These are phyloP conservation scores for Zelleria hepariella DNA, from an alignment of 2,888 invertebrate genomes.

Conservation along the genomic window DNA sequence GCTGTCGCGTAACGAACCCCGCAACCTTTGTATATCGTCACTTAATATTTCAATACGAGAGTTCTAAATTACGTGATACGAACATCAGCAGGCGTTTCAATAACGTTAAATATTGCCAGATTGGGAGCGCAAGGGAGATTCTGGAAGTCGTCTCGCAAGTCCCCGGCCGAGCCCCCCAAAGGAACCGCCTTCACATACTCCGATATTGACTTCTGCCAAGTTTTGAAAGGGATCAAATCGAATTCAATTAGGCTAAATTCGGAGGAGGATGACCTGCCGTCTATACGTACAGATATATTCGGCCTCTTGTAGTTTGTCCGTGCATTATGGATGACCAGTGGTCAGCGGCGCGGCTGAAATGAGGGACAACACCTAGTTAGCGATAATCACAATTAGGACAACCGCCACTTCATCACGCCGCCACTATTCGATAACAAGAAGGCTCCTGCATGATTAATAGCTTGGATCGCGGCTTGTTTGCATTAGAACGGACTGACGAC, in stretches of 20 bases:
- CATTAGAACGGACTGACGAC: constrained; percentile 32
- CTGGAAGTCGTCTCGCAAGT: background rate
- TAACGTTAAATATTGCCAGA: background rate
- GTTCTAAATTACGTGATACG: background rate
- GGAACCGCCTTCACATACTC: constrained; percentile 3
- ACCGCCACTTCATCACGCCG: constrained; percentile 56
- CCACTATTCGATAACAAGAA: constrained; percentile 55
- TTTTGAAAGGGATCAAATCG: constrained; percentile 17
- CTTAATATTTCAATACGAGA: constrained; percentile 33
- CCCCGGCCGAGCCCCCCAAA: background rate
- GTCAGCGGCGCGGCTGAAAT: constrained; percentile 21
- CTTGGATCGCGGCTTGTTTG: constrained; percentile 54
- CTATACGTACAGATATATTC: background rate
- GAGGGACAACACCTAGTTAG: constrained; percentile 39
- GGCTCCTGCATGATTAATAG: constrained; percentile 60
- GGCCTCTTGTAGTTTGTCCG: constrained; percentile 1
- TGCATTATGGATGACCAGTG: constrained; percentile 40
- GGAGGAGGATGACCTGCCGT: constrained; percentile 7
- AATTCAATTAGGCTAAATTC: constrained; percentile 22
- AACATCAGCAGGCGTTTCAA: background rate
- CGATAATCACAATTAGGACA: constrained; percentile 54
- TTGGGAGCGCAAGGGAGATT: background rate
- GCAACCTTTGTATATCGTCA: constrained; percentile 29
- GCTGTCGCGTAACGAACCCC: constrained; percentile 9
- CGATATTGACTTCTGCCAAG: constrained; percentile 4